These are phyloP conservation scores for Galaxias olidus DNA, from an alignment of 2,797 vertebrate genomes.

Conservation along the genomic window DNA sequence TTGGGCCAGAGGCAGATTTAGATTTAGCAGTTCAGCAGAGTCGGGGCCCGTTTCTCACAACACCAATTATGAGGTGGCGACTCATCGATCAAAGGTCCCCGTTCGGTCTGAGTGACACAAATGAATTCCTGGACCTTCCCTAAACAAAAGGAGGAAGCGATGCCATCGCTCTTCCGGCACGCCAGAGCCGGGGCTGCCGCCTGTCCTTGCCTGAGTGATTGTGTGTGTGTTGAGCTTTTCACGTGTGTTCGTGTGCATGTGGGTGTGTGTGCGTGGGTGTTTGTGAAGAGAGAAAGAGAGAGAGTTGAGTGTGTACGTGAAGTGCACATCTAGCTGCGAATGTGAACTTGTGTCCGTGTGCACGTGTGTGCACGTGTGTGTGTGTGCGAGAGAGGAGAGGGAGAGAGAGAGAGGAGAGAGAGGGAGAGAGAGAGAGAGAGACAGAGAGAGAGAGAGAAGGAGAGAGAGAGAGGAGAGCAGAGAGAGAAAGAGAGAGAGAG, in stretches of 20 bases:
- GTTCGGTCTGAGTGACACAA: slow-evolving; percentile 41
- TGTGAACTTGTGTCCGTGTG: not conserved
- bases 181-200: not conserved
- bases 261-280: too few species aligned
- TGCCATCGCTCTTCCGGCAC: not conserved
- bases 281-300: too few species aligned
- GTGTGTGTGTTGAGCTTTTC: not conserved
- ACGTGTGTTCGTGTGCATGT: too few species aligned
- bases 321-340: too few species aligned
- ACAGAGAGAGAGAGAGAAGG: not conserved
- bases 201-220: not conserved
- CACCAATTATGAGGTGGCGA: slow-evolving; percentile 53
- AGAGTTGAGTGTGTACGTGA: too few species aligned
- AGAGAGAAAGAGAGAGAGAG: not conserved
- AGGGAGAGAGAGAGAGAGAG: too few species aligned
- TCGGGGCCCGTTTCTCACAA: slow-evolving; percentile 63
- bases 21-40: slow-evolving; percentile 53
- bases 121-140: slow-evolving; percentile 46
- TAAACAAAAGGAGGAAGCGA: slow-evolving; percentile 26
- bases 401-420: too few species aligned
- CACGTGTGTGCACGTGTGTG: not conserved
- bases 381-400: too few species aligned
- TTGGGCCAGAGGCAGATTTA: slow-evolving; percentile 51
- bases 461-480: not conserved
- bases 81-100: slow-evolving; percentile 57